phyloP scores from a whole-genome alignment of 2,888 invertebrate species.

The Lepidochrysops patricia region DNA sequence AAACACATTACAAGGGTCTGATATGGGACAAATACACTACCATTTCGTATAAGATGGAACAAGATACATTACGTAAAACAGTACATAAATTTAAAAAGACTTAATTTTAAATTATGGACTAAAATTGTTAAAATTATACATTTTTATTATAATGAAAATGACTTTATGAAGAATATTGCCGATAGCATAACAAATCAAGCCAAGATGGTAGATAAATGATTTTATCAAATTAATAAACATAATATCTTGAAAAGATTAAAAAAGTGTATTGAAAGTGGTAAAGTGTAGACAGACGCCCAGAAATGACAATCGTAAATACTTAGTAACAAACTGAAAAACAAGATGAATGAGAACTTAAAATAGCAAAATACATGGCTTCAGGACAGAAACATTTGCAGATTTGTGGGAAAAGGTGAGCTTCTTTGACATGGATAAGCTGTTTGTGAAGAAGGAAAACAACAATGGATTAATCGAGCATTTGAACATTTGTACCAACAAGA shows the following conservation, averaged over 20 bases:
- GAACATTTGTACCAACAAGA: background rate
- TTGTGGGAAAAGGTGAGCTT: conserved; percentile 7
- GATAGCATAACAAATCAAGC: background rate
- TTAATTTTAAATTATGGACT: too few relatives aligned
- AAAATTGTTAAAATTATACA: too few relatives aligned
- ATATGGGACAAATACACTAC: too few relatives aligned
- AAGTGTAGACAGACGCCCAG: background rate
- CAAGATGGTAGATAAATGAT: background rate
- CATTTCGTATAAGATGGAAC: too few relatives aligned
- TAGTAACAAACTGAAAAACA: background rate
- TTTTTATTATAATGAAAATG: too few relatives aligned
- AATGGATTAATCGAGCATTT: conserved; percentile 2
- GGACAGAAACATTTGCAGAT: background rate
- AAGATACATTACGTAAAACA: too few relatives aligned
- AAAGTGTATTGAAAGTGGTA: background rate
- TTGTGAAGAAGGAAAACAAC: conserved; percentile 12
- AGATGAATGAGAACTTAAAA: background rate
- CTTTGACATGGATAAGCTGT: conserved; percentile 7
- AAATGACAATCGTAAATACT: background rate
- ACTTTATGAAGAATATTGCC: too few relatives aligned
- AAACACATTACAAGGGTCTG: too few relatives aligned
- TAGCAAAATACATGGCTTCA: background rate
- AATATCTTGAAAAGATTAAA: too few relatives aligned
- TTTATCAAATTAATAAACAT: too few relatives aligned
- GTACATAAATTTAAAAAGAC: too few relatives aligned